phyloP scores from a whole-genome alignment of 2,888 invertebrate species.

The Scaptomyza parva region DNA sequence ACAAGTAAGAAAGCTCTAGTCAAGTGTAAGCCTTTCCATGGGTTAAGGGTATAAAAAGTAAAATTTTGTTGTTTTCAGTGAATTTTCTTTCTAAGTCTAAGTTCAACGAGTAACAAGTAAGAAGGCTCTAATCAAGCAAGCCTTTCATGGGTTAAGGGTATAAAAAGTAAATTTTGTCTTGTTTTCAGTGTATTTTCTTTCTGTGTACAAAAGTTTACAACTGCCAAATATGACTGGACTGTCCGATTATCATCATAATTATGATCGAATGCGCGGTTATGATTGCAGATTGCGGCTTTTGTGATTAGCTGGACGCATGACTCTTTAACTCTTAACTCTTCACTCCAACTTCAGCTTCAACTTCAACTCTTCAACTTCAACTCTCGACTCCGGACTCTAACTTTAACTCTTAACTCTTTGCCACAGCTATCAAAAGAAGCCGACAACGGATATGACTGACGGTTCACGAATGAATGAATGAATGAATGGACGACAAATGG shows the following conservation, averaged over 20 bases:
- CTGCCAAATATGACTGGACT: constrained; percentile 54
- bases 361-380: not conserved
- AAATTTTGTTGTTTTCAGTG: too few species aligned
- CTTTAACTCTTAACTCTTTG: not conserved
- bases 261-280: constrained; percentile 29
- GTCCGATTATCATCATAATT: constrained; percentile 43
- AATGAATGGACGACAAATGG: too few species aligned
- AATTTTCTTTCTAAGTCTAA: too few species aligned
- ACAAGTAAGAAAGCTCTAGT: too few species aligned
- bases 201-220: too few species aligned
- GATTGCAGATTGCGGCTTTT: constrained; percentile 24
- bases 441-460: constrained; percentile 55
- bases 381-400: not conserved
- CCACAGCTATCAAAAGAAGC: constrained; percentile 36
- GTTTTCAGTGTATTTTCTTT: too few species aligned
- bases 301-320: constrained; percentile 47
- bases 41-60: too few species aligned
- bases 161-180: too few species aligned
- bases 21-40: too few species aligned
- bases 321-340: not conserved
- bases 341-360: constrained; percentile 5
- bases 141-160: too few species aligned
- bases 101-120: too few species aligned
- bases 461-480: constrained; percentile 11
- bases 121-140: too few species aligned